phyloP scores from a whole-genome alignment of 1,140 invertebrate species.

The Sminthurinus signatus region DNA sequence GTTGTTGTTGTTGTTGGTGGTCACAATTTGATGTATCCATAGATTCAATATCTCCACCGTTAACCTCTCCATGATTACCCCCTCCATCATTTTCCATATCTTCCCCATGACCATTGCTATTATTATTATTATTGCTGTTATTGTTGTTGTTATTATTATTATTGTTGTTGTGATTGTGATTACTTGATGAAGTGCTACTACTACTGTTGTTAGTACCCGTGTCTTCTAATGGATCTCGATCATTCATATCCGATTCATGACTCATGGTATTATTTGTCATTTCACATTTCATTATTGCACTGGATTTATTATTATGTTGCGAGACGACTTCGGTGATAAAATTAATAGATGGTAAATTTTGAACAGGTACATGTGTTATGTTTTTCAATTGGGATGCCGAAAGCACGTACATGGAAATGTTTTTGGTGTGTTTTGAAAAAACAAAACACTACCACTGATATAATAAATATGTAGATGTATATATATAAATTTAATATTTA shows the following conservation, averaged over 20 bases:
- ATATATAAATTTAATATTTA: too few relatives aligned
- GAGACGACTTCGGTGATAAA: slow-evolving; percentile 10
- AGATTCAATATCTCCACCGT: slow-evolving; percentile 1
- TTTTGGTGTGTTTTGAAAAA: slow-evolving; percentile 1
- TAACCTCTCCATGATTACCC: neutral
- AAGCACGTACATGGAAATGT: slow-evolving; percentile 16
- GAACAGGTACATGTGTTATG: slow-evolving; percentile 10
- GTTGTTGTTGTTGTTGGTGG: slow-evolving; percentile 21
- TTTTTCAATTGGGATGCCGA: slow-evolving; percentile 10
- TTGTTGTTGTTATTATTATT: slow-evolving; percentile 2
- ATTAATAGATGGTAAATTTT: slow-evolving; percentile 10
- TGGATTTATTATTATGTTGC: slow-evolving; percentile 5
- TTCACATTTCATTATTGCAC: slow-evolving; percentile 35
- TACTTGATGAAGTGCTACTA: too few relatives aligned
- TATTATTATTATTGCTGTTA: too few relatives aligned
- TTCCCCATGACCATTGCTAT: slow-evolving; percentile 24
- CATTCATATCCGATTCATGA: slow-evolving; percentile 24
- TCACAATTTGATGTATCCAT: slow-evolving; percentile 15
- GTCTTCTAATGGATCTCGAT: neutral
- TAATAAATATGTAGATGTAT: too few relatives aligned
- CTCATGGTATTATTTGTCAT: slow-evolving; percentile 34
- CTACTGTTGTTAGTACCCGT: too few relatives aligned
- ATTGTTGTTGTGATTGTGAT: too few relatives aligned
- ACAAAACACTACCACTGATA: slow-evolving; percentile 8
- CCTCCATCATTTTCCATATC: slow-evolving; percentile 25